Percentiles rank a stretch among this genome's conserved stretches.
Conservation (phyloP, 2,888 invertebrate genomes). For the Halictus ligatus region DNA sequence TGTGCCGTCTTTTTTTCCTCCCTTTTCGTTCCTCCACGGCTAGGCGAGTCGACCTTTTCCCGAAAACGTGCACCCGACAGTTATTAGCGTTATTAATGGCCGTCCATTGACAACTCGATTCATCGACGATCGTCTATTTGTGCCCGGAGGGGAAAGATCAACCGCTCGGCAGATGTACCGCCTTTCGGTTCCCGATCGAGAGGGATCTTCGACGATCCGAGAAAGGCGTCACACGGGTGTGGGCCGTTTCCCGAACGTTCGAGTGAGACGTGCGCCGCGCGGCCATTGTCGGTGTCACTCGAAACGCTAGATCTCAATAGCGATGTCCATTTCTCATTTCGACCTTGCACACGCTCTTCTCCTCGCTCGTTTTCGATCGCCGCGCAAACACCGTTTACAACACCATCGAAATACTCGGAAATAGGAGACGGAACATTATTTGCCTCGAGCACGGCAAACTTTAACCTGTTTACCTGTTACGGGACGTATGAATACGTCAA, state of each 20-base stretch:
- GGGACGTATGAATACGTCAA: too few relatives aligned
- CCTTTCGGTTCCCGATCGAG: slow-evolving; percentile 49
- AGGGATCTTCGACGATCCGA: slow-evolving; percentile 35
- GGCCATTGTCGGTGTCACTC: slow-evolving; percentile 16
- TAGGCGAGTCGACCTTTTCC: slow-evolving; percentile 63
- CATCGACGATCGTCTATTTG: slow-evolving; percentile 66
- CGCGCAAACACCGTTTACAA: not conserved
- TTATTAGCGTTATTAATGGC: slow-evolving; percentile 83
- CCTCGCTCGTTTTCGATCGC: not conserved
- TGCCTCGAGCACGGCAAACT: too few relatives aligned
- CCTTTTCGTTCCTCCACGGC: slow-evolving; percentile 4
- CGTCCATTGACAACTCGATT: slow-evolving; percentile 76
- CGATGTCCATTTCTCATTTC: slow-evolving; percentile 10
- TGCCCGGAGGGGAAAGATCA: slow-evolving; percentile 59
- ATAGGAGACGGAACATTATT: too few relatives aligned
- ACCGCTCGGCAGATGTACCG: slow-evolving; percentile 67
- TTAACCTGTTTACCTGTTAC: too few relatives aligned
- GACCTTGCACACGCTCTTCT: not conserved
- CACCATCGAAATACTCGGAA: not conserved
- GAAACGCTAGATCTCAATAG: not conserved
- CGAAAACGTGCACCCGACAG: slow-evolving; percentile 74
- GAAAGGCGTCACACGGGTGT: slow-evolving; percentile 38
- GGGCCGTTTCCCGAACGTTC: not conserved
- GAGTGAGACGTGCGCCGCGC: slow-evolving; percentile 18
- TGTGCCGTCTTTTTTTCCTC: slow-evolving; percentile 10